Base-by-base conservation (phyloP, 2,888 invertebrate genomes). In the Phortica okadai region DNA sequence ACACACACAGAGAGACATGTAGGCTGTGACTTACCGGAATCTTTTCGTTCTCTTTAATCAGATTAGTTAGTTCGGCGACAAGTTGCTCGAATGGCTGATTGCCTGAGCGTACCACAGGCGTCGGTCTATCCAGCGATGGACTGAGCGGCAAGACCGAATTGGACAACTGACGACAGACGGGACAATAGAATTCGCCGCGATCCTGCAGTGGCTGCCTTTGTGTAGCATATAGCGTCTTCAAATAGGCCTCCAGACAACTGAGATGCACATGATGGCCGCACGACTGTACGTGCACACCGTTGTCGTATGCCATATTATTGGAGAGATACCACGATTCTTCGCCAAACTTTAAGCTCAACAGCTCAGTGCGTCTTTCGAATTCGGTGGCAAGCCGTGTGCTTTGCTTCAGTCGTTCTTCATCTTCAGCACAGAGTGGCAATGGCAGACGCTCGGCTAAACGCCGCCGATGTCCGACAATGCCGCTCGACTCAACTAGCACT, bases 241-340 rank as follows among this genome's bases (percentile, higher is more conserved):
- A 93, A 92, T 99, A 99, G 0, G 97, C 95, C 90, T 96, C 95
- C 88, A 98, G 95, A 91, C 99, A 99, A 90, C 97, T 96, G 86
- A 98, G 93, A 92, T 99, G 99, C 77, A 99, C 94, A 92, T 98
- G 97, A 92, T 99, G 99, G 0, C 99, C 99, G 92, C 99, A 99
- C 1, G 98, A 97, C 92, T 97, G 96, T 74, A 97, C 96, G 91
- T 97, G 96, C 74, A 98, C 97, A 74, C 98, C 98, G 80, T 97
- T 97, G 91, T 97, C 96, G 95, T 96, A 97, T 4, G 97, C 96
- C 85, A 95, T 93, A 90, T 95, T 96, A 77, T 97, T 94, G 2
- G 95, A 94, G 58, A 95, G 91, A 88, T 96, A 93, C 96, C 96
- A 97, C 1, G 96, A 96, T 86, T 94, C 94, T 90, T 95, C 95